Conservation (phyloP, 1,140 invertebrate species). For the Oncopeltus fasciatus region DNA sequence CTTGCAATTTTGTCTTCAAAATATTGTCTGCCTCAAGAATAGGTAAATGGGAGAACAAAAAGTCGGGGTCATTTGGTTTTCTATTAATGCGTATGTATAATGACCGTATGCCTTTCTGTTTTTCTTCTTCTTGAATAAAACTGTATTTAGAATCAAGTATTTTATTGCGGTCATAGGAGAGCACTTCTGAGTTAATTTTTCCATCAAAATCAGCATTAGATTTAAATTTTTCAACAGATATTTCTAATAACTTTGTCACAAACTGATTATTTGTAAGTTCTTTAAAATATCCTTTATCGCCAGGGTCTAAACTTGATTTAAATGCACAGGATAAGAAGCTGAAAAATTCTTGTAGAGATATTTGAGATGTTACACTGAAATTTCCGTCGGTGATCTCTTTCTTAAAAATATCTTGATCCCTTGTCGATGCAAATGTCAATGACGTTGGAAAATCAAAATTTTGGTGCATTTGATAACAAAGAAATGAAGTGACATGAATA, state of each 20-base stretch:
- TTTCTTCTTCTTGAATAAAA: not conserved
- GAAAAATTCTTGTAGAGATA: constrained; percentile 9
- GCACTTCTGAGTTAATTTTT: not conserved
- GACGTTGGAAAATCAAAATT: not conserved
- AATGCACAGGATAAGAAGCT: constrained; percentile 13
- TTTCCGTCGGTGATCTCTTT: not conserved
- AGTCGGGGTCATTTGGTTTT: not conserved
- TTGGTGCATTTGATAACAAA: not conserved
- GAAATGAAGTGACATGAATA: too few species aligned
- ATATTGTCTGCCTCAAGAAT: not conserved
- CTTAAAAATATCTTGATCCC: not conserved
- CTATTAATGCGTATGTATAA: not conserved
- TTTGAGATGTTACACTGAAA: not conserved
- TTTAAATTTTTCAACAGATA: constrained; percentile 1
- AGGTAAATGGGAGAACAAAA: not conserved
- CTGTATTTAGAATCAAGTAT: not conserved
- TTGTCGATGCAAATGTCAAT: not conserved
- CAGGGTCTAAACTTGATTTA: constrained; percentile 5
- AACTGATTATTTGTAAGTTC: not conserved
- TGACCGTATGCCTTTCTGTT: not conserved
- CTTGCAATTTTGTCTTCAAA: constrained; percentile 32
- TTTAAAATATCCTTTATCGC: constrained; percentile 5
- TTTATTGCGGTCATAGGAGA: not conserved
- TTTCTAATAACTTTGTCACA: not conserved
- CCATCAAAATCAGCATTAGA: not conserved